phyloP scores from a whole-genome alignment of 2,113 vertebrate species.

The Corythornis cristatus region DNA sequence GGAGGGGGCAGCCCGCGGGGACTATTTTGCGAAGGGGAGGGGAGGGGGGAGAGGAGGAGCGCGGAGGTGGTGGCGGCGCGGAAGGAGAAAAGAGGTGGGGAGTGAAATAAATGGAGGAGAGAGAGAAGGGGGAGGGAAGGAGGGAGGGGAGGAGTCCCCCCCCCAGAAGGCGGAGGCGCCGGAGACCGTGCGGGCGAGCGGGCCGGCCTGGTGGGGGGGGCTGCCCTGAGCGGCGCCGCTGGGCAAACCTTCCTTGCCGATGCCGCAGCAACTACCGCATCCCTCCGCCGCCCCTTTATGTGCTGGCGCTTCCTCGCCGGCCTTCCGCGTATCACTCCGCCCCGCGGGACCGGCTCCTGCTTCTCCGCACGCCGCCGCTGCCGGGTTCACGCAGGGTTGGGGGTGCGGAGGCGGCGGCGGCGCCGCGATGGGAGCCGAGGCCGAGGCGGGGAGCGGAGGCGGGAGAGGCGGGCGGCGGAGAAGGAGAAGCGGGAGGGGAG shows the following conservation, averaged over 20 bases:
- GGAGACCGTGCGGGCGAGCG: not conserved
- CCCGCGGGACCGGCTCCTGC: not conserved
- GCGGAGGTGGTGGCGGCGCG: not conserved
- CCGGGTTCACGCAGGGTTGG: not conserved
- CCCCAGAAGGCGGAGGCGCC: not conserved
- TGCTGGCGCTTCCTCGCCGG: not conserved
- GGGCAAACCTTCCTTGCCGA: not conserved
- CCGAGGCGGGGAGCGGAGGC: not conserved
- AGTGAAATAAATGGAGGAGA: no score
- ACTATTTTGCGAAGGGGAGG: not conserved
- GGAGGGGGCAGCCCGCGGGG: no score
- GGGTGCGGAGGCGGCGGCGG: not conserved
- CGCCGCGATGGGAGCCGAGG: no score
- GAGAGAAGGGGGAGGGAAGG: not conserved
- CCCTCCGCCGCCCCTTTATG: not conserved
- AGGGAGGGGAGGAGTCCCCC: not conserved
- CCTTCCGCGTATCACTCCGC: conserved; percentile 13
- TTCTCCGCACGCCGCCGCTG: not conserved
- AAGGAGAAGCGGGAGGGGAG: not conserved
- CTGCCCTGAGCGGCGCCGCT: not conserved
- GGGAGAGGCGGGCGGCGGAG: fast-evolving
- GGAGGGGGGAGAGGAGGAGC: not conserved
- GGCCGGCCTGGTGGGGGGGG: not conserved
- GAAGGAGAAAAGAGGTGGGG: no score
- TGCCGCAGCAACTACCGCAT: not conserved